A percentile compares a stretch with the other conserved stretches of the same genome.
These are phyloP conservation scores for Triplophysa dalaica DNA, from an alignment of 2,113 vertebrate genomes.

Conservation along the genomic window DNA sequence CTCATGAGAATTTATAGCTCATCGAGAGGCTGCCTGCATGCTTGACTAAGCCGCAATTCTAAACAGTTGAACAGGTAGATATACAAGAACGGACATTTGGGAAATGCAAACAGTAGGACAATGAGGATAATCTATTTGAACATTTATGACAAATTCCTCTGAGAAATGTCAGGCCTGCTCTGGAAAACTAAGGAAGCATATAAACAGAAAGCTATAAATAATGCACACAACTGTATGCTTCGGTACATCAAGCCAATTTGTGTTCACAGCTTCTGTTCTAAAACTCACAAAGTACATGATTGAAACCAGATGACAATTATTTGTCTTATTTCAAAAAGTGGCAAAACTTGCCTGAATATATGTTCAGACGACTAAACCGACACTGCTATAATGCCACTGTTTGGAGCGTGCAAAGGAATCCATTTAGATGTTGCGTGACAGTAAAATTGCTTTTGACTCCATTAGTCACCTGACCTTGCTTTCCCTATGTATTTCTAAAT, in stretches of 20 bases:
- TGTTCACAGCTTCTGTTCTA: conserved; percentile 9
- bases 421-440: conserved; percentile 58
- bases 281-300: conserved; percentile 22
- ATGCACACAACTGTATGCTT: background rate
- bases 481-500: conserved; percentile 35
- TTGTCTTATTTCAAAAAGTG: background rate
- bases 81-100: no score
- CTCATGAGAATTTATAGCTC: no score
- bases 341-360: conserved; percentile 17
- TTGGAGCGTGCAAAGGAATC: conserved; percentile 11
- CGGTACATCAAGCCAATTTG: background rate
- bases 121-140: background rate
- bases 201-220: background rate
- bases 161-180: background rate
- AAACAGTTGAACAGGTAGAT: no score
- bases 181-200: background rate
- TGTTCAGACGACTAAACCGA: background rate
- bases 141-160: background rate
- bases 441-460: conserved; percentile 52
- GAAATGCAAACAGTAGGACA: no score
- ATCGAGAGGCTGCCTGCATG: no score
- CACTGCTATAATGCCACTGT: conserved; percentile 4
- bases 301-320: conserved; percentile 20
- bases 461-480: conserved; percentile 47
- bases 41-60: no score